A percentile compares a stretch with the other conserved stretches of the same genome.
These are phyloP conservation scores for Drosophila guanche DNA, from an alignment of 1,140 invertebrate species.

Conservation along the genomic window DNA sequence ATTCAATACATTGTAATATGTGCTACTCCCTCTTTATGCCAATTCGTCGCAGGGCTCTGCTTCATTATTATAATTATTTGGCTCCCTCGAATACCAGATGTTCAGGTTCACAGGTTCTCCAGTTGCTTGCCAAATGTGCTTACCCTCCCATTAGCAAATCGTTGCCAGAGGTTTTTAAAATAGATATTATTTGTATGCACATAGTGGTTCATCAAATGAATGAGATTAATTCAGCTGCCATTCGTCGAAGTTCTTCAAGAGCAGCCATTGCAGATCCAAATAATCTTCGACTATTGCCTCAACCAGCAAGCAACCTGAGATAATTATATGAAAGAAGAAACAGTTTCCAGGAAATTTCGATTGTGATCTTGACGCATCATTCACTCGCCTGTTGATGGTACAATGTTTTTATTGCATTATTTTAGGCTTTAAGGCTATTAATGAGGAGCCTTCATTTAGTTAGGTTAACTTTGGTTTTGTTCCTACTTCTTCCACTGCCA, in stretches of 20 bases:
- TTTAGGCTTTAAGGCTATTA: too few relatives aligned
- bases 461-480: constrained; percentile 34
- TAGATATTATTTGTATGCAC: background rate
- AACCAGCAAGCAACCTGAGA: too few relatives aligned
- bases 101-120: background rate
- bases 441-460: too few relatives aligned
- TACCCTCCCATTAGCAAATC: constrained; percentile 4
- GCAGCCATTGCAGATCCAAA: too few relatives aligned
- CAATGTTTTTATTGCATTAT: too few relatives aligned
- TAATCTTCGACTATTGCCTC: too few relatives aligned
- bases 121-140: constrained; percentile 21
- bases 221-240: constrained; percentile 14
- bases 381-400: too few relatives aligned
- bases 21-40: too few relatives aligned
- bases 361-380: too few relatives aligned
- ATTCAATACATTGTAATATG: too few relatives aligned
- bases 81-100: constrained; percentile 17
- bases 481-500: constrained; percentile 16
- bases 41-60: constrained; percentile 19
- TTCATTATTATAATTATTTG: constrained; percentile 2
- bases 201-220: constrained; percentile 8
- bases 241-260: constrained; percentile 9
- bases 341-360: too few relatives aligned
- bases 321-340: too few relatives aligned
- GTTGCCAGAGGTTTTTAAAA: constrained; percentile 4